Evolutionary conservation across 2,113 vertebrate genomes (phyloP).

Genomic region (Lanius collurio): DNA sequence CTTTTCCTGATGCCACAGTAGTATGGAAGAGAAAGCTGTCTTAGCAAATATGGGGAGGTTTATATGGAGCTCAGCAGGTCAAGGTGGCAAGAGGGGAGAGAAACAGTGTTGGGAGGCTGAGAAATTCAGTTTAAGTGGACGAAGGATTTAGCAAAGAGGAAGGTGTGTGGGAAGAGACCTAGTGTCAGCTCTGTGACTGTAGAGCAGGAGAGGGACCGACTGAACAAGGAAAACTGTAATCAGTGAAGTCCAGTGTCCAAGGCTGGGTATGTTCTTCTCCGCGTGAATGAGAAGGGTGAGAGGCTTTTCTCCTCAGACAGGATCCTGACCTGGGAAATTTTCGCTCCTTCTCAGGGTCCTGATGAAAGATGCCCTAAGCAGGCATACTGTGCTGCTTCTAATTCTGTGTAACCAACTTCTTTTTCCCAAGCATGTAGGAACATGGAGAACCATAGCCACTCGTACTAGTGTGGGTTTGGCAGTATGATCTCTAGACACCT

Average conservation of each 20-base stretch:
- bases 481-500: not conserved
- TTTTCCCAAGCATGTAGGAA: not conserved
- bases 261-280: not conserved
- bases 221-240: not conserved
- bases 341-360: not conserved
- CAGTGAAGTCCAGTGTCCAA: not conserved
- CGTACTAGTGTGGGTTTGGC: not conserved
- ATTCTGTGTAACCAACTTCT: not conserved
- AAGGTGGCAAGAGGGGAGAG: not conserved
- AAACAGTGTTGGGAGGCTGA: not conserved
- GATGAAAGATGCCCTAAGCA: not conserved
- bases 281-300: accelerated
- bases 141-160: not conserved
- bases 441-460: not conserved
- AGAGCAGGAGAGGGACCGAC: not conserved
- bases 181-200: not conserved
- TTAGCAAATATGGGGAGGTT: not conserved
- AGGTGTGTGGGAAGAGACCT: not conserved
- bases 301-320: not conserved
- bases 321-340: not conserved
- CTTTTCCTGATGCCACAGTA: not conserved
- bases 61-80: not conserved
- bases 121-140: not conserved
- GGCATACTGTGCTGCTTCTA: not conserved
- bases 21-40: not conserved